These are phyloP conservation scores for Tapirus terrestris DNA, from an alignment of 2,113 vertebrate species.

Conservation along the genomic window DNA sequence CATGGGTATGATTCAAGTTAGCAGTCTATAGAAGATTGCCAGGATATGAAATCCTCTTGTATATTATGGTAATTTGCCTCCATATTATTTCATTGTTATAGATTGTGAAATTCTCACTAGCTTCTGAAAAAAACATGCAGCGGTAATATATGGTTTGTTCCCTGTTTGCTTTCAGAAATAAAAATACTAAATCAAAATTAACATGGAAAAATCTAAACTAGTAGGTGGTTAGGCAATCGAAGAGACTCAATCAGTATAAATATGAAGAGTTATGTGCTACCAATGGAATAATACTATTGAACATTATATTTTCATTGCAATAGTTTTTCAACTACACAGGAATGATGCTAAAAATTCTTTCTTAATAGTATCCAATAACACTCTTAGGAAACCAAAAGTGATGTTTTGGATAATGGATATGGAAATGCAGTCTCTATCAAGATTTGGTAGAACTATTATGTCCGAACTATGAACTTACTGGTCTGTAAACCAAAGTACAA, in stretches of 20 bases:
- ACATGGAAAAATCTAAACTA: constrained; percentile 80
- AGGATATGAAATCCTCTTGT: constrained; percentile 70
- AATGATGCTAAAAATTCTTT: constrained; percentile 60
- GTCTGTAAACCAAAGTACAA: neutral
- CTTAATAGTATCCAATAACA: neutral
- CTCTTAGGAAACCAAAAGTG: neutral
- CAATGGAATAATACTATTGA: constrained; percentile 68
- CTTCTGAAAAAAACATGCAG: constrained; percentile 77
- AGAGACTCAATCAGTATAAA: constrained; percentile 81
- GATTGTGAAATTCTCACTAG: constrained; percentile 77
- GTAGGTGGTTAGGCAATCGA: constrained; percentile 79
- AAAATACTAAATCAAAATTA: constrained; percentile 86
- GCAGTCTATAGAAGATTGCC: constrained; percentile 66
- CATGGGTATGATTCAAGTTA: constrained; percentile 61
- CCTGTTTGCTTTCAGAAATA: constrained; percentile 84
- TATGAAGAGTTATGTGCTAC: constrained; percentile 75
- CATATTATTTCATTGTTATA: constrained; percentile 73
- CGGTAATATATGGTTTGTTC: constrained; percentile 83
- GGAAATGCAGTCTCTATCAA: neutral
- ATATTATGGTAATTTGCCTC: constrained; percentile 82
- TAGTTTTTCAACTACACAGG: constrained; percentile 63
- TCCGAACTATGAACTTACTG: neutral
- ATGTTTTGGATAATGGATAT: neutral
- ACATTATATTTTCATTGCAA: constrained; percentile 72
- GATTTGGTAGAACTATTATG: constrained; percentile 21